phyloP scores from a whole-genome alignment of 1,140 invertebrate species.

The Ceratosolen fusciceps region DNA sequence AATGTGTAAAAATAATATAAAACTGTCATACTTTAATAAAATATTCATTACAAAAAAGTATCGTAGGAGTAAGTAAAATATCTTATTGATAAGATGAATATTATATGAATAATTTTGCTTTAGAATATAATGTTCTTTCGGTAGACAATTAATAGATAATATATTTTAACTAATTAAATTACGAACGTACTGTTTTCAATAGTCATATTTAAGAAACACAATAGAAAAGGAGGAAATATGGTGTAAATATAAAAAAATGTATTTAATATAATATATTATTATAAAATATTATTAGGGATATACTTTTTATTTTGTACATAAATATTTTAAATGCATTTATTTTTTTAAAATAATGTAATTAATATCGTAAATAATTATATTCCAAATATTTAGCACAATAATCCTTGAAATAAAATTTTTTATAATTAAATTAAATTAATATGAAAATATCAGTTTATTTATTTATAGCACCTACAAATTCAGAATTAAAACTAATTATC shows the following conservation, averaged over 20 bases:
- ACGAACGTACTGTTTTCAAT: no score
- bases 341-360: neutral
- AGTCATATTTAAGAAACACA: no score
- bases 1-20: no score
- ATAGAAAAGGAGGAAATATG: no score
- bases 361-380: neutral
- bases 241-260: no score
- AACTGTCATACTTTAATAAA: no score
- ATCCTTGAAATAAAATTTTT: neutral
- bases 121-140: neutral
- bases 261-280: no score
- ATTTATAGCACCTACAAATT: constrained; percentile 21
- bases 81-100: constrained; percentile 11
- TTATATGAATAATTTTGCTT: constrained; percentile 13
- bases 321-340: neutral
- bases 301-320: neutral
- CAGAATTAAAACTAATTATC: neutral
- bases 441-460: constrained; percentile 1
- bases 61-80: constrained; percentile 7
- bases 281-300: no score
- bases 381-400: neutral
- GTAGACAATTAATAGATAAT: constrained; percentile 6
- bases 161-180: neutral
- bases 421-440: constrained; percentile 15
- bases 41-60: constrained; percentile 31